phyloP scores from a whole-genome alignment of 64 coral and sea anemone genomes.

The Anthopleura sola region DNA sequence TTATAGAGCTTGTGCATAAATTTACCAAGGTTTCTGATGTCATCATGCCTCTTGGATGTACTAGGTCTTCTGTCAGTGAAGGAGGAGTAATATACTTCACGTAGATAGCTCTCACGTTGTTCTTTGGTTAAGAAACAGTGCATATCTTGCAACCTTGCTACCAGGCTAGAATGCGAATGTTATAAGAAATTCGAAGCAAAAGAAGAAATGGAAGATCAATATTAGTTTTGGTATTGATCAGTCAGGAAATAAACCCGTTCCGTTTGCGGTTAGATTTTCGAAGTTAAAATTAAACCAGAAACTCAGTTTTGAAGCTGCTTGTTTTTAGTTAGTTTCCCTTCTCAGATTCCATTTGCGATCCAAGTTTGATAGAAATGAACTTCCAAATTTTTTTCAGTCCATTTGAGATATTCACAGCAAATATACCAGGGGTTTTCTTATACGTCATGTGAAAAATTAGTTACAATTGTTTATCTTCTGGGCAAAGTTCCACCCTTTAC shows the following conservation, averaged over 20 bases:
- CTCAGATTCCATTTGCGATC: background rate
- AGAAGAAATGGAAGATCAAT: background rate
- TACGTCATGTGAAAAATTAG: conserved; percentile 1
- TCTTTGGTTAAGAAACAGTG: conserved; percentile 86
- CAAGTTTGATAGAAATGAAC: background rate
- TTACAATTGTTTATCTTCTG: background rate
- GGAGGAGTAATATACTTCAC: conserved; percentile 84
- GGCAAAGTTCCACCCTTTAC: background rate
- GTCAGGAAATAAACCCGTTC: background rate
- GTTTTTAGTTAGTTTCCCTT: background rate
- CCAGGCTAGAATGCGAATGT: background rate
- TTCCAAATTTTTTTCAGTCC: background rate
- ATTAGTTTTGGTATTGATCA: conserved; percentile 7
- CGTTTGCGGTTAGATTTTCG: background rate
- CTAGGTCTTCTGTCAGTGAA: conserved; percentile 79
- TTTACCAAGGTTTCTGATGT: conserved; percentile 59
- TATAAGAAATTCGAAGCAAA: background rate
- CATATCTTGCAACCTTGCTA: conserved; percentile 34
- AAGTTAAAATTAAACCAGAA: background rate
- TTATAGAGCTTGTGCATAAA: conserved; percentile 67
- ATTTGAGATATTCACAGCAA: background rate
- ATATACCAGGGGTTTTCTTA: background rate
- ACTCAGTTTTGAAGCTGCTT: background rate
- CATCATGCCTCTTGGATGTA: conserved; percentile 62
- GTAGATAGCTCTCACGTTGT: conserved; percentile 84